Percentiles rank a stretch among this genome's conserved stretches.
Conservation (phyloP, 2,113 vertebrate species). For the Agapornis roseicollis region DNA sequence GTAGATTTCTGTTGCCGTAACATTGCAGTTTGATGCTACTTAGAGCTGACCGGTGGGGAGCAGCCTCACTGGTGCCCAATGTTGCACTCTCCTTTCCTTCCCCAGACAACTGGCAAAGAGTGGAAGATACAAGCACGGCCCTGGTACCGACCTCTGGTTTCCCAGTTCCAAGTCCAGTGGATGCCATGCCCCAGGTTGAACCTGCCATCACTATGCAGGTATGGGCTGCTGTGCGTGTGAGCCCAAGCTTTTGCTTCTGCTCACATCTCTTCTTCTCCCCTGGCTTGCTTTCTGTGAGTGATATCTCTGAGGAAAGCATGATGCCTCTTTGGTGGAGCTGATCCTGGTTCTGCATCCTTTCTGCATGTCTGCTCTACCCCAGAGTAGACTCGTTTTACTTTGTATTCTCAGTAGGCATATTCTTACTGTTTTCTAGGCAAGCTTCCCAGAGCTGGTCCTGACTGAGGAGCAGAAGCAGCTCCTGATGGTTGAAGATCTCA, state of each 20-base stretch:
- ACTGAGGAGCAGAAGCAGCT: slow-evolving; percentile 87
- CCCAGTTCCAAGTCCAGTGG: neutral
- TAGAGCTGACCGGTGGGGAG: neutral
- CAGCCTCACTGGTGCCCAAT: neutral
- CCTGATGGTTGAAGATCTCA: slow-evolving; percentile 82
- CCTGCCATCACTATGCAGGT: neutral
- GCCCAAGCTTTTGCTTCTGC: neutral
- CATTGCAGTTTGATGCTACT: neutral
- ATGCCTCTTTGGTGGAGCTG: neutral
- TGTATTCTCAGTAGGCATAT: neutral
- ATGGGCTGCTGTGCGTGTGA: neutral
- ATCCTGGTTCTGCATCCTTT: neutral
- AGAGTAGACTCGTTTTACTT: neutral
- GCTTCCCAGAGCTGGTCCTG: slow-evolving; percentile 79
- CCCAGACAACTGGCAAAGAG: neutral
- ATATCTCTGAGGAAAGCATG: neutral
- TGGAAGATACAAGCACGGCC: neutral
- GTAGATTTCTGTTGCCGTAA: neutral
- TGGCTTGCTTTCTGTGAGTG: accelerated
- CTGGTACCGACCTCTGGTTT: neutral
- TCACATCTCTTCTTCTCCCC: neutral
- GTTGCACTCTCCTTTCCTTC: neutral
- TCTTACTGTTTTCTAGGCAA: slow-evolving; percentile 56
- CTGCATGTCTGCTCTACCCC: neutral
- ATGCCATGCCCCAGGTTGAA: neutral